Percentiles rank a stretch among this genome's conserved stretches.
Evolutionary conservation across 92 coral and sea anemone genomes (phyloP).

Genomic region (Siderastrea radians): DNA sequence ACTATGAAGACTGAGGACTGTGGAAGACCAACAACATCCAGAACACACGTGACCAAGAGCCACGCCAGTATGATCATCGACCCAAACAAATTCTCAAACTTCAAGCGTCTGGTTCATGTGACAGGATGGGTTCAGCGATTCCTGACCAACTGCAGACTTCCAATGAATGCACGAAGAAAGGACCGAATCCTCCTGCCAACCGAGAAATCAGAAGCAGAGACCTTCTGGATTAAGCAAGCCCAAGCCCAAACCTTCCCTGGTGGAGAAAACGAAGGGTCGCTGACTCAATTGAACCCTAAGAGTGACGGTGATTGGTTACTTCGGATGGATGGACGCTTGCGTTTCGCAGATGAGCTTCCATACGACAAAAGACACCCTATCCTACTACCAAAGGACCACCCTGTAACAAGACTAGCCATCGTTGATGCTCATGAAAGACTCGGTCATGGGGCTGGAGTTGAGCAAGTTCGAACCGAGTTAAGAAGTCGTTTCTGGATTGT

Average conservation of each 20-base stretch:
- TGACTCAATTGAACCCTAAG: conserved; percentile 29
- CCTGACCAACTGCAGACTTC: conserved; percentile 6
- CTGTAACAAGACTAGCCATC: conserved; percentile 46
- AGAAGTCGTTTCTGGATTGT: conserved; percentile 47
- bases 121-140: conserved; percentile 45
- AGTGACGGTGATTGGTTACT: conserved; percentile 41
- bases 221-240: conserved; percentile 31
- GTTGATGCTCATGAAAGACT: conserved; percentile 28
- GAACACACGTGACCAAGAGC: conserved; percentile 12
- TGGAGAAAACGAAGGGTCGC: conserved; percentile 26
- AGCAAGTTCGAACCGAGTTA: conserved; percentile 46
- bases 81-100: conserved; percentile 28
- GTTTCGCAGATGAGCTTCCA: conserved; percentile 52
- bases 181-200: background rate
- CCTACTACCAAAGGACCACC: conserved; percentile 50
- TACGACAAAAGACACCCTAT: conserved; percentile 57
- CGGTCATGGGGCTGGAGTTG: conserved; percentile 66
- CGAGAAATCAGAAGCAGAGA: background rate
- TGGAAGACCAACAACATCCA: background rate
- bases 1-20: no score
- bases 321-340: conserved; percentile 44
- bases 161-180: conserved; percentile 5
- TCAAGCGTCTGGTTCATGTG: conserved; percentile 29
- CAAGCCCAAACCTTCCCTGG: conserved; percentile 40
- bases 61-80: background rate